A percentile compares a stretch with the other conserved stretches of the same genome.
phyloP scores from a whole-genome alignment of 2,113 vertebrate genomes.

The Indri indri region DNA sequence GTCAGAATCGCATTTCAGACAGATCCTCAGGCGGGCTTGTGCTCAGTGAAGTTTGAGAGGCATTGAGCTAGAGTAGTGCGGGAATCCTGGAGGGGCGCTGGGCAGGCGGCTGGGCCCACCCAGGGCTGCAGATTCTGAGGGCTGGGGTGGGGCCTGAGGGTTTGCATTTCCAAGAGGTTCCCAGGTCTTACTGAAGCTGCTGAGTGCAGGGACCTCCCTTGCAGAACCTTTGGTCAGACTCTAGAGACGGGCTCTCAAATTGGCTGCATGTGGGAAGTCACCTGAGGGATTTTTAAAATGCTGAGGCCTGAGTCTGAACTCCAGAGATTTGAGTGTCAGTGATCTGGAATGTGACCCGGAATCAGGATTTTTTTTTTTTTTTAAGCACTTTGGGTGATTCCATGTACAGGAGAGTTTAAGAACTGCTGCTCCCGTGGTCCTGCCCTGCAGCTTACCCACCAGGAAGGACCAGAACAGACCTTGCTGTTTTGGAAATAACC shows the following conservation, averaged over 20 bases:
- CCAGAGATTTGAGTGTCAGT: neutral
- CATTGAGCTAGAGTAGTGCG: neutral
- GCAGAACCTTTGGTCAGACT: neutral
- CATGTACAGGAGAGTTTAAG: neutral
- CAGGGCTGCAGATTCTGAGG: neutral
- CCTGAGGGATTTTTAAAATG: neutral
- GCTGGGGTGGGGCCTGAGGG: neutral
- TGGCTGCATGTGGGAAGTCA: neutral
- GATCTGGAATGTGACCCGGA: neutral
- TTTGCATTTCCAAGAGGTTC: neutral
- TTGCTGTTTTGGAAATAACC: neutral
- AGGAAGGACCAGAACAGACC: neutral
- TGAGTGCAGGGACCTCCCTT: neutral
- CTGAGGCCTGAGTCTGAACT: neutral
- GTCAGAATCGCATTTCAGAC: neutral
- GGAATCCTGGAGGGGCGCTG: neutral
- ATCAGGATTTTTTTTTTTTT: neutral
- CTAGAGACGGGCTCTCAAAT: neutral
- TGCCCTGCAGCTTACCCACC: neutral
- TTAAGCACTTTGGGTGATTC: neutral
- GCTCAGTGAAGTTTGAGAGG: neutral
- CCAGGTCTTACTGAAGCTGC: neutral
- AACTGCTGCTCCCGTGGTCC: neutral
- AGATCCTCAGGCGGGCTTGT: neutral
- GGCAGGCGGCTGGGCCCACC: neutral